Percentiles rank a stretch among this genome's conserved stretches.
Evolutionary conservation across 2,888 invertebrate species (phyloP).

Genomic region (Eristalinus sepulchralis): DNA sequence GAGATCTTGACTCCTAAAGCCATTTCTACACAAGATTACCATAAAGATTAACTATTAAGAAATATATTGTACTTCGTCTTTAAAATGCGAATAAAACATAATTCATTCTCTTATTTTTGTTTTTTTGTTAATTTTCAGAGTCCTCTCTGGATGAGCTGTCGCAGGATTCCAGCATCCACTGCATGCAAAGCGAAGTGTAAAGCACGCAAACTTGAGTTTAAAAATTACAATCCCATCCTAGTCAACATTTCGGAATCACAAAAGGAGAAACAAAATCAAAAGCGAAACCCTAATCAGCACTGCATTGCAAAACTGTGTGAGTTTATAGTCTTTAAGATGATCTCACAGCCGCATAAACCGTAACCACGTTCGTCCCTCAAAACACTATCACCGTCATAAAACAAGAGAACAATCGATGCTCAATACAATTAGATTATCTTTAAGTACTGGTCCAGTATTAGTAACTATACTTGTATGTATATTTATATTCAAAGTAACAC

Average conservation of each 20-base stretch:
- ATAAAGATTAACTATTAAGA: too few relatives aligned
- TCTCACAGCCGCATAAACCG: conserved; percentile 33
- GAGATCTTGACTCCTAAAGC: too few relatives aligned
- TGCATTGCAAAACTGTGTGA: conserved; percentile 19
- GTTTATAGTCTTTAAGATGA: conserved; percentile 43
- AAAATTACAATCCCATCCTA: conserved; percentile 74
- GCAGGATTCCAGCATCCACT: conserved; percentile 92
- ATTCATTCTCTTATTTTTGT: conserved; percentile 36
- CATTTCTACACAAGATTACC: too few relatives aligned
- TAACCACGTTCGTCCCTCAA: conserved; percentile 4
- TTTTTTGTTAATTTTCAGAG: conserved; percentile 83
- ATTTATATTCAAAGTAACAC: conserved; percentile 30
- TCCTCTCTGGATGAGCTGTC: conserved; percentile 93
- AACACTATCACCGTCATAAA: conserved; percentile 24
- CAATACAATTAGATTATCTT: conserved; percentile 34
- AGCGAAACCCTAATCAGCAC: conserved; percentile 28
- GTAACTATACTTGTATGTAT: conserved; percentile 42
- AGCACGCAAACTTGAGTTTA: conserved; percentile 13
- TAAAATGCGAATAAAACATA: background rate
- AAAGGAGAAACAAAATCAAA: conserved; percentile 6
- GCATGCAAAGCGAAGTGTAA: conserved; percentile 91
- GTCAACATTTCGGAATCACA: conserved; percentile 77
- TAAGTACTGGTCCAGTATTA: conserved; percentile 70
- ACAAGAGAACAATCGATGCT: conserved; percentile 58
- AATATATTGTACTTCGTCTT: too few relatives aligned